Evolutionary conservation across 2,113 vertebrate genomes (phyloP).

Genomic region (Chunga burmeisteri): DNA sequence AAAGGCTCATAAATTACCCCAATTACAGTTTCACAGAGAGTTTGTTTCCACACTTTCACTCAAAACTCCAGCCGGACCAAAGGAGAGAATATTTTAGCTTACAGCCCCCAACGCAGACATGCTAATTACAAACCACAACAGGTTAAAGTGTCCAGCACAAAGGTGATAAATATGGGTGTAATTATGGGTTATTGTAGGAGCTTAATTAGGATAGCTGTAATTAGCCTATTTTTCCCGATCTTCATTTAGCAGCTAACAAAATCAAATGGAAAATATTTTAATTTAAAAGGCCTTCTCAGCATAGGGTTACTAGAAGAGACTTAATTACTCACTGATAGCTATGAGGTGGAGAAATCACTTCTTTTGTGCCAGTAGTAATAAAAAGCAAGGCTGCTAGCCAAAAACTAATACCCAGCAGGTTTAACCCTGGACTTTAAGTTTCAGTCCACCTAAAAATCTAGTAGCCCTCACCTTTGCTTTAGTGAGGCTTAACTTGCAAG

Average conservation of each 20-base stretch:
- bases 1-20: not conserved
- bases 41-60: conserved; percentile 15
- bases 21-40: not conserved
- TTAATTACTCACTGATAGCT: conserved; percentile 48
- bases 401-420: not conserved
- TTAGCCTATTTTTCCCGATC: conserved; percentile 50
- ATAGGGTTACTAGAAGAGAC: not conserved
- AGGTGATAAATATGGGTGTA: conserved; percentile 68
- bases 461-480: not conserved
- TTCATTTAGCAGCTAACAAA: conserved; percentile 42
- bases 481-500: not conserved
- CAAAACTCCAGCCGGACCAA: not conserved
- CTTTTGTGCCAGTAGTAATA: not conserved
- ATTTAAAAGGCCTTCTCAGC: conserved; percentile 2
- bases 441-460: rapidly evolving
- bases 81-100: not conserved
- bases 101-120: not conserved
- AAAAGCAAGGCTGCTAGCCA: not conserved
- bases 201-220: conserved; percentile 67
- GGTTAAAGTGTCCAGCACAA: conserved; percentile 76
- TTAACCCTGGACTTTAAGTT: not conserved
- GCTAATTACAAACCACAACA: conserved; percentile 66
- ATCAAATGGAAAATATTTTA: conserved; percentile 47
- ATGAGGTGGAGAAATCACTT: not conserved
- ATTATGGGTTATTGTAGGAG: conserved; percentile 70